phyloP scores from a whole-genome alignment of 2,888 invertebrate species.

The Polylopha cassiicola region DNA sequence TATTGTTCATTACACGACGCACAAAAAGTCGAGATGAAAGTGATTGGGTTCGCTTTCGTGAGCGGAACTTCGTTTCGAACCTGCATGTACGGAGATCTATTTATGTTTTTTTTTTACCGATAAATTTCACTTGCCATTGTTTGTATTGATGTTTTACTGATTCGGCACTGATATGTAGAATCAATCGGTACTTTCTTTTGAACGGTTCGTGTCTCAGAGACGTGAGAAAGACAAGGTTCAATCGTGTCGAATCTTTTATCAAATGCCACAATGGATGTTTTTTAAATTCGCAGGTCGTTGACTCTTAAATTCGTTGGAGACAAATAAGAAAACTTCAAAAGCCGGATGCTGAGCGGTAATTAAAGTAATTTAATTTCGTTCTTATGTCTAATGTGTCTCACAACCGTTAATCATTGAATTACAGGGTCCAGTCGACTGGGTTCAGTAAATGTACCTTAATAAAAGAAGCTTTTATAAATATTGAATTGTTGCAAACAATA shows the following conservation, averaged over 20 bases:
- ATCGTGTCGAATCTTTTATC: conserved; percentile 6
- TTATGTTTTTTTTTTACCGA: conserved; percentile 18
- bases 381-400: too few species aligned
- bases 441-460: too few species aligned
- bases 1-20: conserved; percentile 55
- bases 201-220: conserved; percentile 6
- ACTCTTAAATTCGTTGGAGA: conserved; percentile 1
- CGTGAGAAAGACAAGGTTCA: conserved; percentile 3
- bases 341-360: too few species aligned
- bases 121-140: conserved; percentile 22
- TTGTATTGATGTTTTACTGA: conserved; percentile 22
- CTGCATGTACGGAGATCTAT: conserved; percentile 19
- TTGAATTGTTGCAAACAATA: too few species aligned
- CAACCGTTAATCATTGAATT: too few species aligned
- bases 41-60: conserved; percentile 65
- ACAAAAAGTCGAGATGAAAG: conserved; percentile 65
- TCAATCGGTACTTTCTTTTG: conserved; percentile 21
- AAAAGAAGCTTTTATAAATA: too few species aligned
- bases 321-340: too few species aligned
- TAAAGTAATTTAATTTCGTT: too few species aligned
- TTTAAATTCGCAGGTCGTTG: conserved; percentile 13
- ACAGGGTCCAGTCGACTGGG: too few species aligned
- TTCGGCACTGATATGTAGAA: conserved; percentile 18
- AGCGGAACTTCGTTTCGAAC: conserved; percentile 19
- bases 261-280: conserved; percentile 11